A percentile compares a stretch with the other conserved stretches of the same genome.
Evolutionary conservation across 1,140 invertebrate species (phyloP).

Genomic region (Ganaspis sp.): DNA sequence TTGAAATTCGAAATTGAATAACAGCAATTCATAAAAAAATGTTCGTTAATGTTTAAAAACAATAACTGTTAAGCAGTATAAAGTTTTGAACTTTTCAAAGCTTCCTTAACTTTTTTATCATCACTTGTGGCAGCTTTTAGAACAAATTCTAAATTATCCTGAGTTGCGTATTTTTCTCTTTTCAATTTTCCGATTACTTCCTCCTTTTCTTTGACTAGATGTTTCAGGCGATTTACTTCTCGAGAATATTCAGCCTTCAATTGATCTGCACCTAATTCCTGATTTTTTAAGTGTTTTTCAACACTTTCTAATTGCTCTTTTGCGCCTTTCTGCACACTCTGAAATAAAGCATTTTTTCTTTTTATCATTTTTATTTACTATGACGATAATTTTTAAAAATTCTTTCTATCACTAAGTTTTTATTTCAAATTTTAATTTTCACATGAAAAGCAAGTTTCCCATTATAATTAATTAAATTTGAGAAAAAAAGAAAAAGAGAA

Average conservation of each 20-base stretch:
- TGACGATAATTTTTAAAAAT: too few species aligned
- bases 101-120: conserved; percentile 65
- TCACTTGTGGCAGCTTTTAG: conserved; percentile 69
- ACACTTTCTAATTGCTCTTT: conserved; percentile 76
- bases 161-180: conserved; percentile 67
- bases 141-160: conserved; percentile 71
- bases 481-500: too few species aligned
- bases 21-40: neutral
- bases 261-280: conserved; percentile 71
- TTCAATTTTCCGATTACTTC: conserved; percentile 71
- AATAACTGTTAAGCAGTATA: conserved; percentile 44
- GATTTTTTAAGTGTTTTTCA: conserved; percentile 76
- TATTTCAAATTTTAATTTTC: too few species aligned
- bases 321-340: conserved; percentile 77
- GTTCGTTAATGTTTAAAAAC: neutral
- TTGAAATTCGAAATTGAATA: neutral
- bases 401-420: too few species aligned
- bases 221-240: conserved; percentile 74
- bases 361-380: neutral
- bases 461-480: too few species aligned
- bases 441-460: too few species aligned
- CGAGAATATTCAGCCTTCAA: conserved; percentile 76
- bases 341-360: conserved; percentile 52
- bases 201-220: conserved; percentile 75
- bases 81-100: conserved; percentile 57